phyloP scores from a whole-genome alignment of 92 coral and sea anemone genomes.

The Epizoanthus rinbou region DNA sequence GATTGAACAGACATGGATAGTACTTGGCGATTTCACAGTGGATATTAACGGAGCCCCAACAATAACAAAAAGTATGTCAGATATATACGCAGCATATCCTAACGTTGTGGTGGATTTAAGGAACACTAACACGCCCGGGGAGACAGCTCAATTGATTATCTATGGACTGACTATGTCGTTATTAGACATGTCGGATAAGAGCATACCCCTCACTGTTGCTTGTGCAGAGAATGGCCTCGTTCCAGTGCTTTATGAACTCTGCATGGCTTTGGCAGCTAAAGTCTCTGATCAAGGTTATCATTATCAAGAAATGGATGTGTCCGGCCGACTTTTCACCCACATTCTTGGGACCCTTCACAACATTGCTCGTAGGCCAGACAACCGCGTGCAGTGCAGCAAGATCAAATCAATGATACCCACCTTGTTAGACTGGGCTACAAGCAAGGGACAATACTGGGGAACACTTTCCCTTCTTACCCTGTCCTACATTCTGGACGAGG shows the following conservation, averaged over 20 bases:
- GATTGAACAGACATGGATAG: constrained; percentile 17
- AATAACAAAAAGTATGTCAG: neutral
- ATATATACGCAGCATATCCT: too few relatives aligned
- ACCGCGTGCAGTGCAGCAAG: constrained; percentile 19
- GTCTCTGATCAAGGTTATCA: constrained; percentile 35
- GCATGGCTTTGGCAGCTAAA: constrained; percentile 30
- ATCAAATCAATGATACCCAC: constrained; percentile 32
- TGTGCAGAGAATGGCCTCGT: constrained; percentile 22
- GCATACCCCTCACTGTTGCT: constrained; percentile 15
- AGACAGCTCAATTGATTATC: constrained; percentile 19
- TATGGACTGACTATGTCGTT: constrained; percentile 30
- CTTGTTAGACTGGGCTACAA: constrained; percentile 37
- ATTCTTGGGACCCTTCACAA: constrained; percentile 34
- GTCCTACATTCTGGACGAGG: constrained; percentile 27
- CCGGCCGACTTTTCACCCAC: constrained; percentile 36
- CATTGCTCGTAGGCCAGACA: constrained; percentile 37
- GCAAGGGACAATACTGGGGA: constrained; percentile 29
- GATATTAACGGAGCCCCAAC: constrained; percentile 3
- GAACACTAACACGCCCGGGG: constrained; percentile 8
- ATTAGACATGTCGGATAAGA: constrained; percentile 26
- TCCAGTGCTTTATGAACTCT: constrained; percentile 28
- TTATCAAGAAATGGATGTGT: constrained; percentile 16
- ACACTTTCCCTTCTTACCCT: constrained; percentile 20
- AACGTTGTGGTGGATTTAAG: constrained; percentile 15
- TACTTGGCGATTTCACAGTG: constrained; percentile 16